Conservation (phyloP, 2,888 invertebrate species). For the Perithous albicinctus region DNA sequence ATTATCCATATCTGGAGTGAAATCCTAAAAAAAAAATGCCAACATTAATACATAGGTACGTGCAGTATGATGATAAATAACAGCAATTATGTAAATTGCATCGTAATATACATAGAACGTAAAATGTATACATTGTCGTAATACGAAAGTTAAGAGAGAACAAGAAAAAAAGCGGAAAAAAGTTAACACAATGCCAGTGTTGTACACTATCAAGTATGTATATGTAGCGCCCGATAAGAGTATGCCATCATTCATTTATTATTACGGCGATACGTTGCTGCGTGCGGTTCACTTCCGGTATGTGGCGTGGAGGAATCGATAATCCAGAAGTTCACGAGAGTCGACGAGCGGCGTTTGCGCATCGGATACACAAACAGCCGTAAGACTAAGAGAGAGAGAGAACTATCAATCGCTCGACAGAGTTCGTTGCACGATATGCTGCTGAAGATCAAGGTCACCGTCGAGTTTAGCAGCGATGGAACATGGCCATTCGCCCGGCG, state of each 20-base stretch:
- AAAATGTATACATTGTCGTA: neutral
- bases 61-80: neutral
- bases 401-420: constrained; percentile 20
- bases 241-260: constrained; percentile 53
- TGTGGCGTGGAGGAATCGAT: constrained; percentile 48
- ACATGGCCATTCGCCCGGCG: constrained; percentile 74
- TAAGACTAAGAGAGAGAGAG: neutral
- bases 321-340: constrained; percentile 42
- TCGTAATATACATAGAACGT: neutral
- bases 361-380: neutral
- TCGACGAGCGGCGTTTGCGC: constrained; percentile 2
- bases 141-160: neutral
- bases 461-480: constrained; percentile 70
- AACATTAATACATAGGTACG: constrained; percentile 13
- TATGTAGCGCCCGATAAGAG: constrained; percentile 7
- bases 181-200: neutral
- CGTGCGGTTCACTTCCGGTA: constrained; percentile 38
- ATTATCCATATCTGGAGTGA: too few relatives aligned
- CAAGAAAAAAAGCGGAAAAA: neutral
- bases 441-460: constrained; percentile 54
- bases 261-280: constrained; percentile 37
- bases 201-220: constrained; percentile 5
- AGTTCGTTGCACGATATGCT: constrained; percentile 59
- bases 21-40: too few relatives aligned
- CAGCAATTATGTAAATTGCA: neutral